phyloP scores from a whole-genome alignment of 2,888 invertebrate species.

The Cyaniris semiargus region DNA sequence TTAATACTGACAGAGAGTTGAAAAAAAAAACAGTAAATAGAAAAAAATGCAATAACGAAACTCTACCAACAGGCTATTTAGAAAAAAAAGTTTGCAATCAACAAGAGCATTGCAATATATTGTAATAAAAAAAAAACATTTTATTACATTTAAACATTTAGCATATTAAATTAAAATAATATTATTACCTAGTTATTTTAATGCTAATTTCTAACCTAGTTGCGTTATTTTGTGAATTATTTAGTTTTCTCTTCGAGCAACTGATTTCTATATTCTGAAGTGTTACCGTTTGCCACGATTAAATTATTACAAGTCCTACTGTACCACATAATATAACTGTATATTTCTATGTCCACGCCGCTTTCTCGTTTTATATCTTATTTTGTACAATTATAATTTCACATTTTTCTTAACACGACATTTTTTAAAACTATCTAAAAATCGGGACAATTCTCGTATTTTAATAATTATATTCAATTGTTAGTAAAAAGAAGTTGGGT shows the following conservation, averaged over 20 bases:
- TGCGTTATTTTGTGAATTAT: not conserved
- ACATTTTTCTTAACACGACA: not conserved
- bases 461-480: no score
- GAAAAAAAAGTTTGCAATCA: not conserved
- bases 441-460: no score
- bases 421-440: no score
- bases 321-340: slow-evolving; percentile 24
- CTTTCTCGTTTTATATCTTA: slow-evolving; percentile 11
- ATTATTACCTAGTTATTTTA: not conserved
- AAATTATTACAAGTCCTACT: slow-evolving; percentile 15
- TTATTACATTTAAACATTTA: slow-evolving; percentile 2
- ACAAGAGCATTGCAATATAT: not conserved
- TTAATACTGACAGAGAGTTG: no score
- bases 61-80: not conserved
- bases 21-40: not conserved
- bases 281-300: slow-evolving; percentile 16
- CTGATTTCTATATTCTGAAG: slow-evolving; percentile 18
- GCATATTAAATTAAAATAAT: slow-evolving; percentile 26
- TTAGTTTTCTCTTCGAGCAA: slow-evolving; percentile 22
- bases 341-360: slow-evolving; percentile 8
- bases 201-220: slow-evolving; percentile 22
- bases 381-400: not conserved
- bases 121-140: not conserved
- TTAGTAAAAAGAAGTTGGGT: not conserved
- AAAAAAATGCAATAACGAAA: not conserved